These are phyloP conservation scores for Ramphastos sulfuratus DNA, from an alignment of 2,113 vertebrate species.

Conservation along the genomic window DNA sequence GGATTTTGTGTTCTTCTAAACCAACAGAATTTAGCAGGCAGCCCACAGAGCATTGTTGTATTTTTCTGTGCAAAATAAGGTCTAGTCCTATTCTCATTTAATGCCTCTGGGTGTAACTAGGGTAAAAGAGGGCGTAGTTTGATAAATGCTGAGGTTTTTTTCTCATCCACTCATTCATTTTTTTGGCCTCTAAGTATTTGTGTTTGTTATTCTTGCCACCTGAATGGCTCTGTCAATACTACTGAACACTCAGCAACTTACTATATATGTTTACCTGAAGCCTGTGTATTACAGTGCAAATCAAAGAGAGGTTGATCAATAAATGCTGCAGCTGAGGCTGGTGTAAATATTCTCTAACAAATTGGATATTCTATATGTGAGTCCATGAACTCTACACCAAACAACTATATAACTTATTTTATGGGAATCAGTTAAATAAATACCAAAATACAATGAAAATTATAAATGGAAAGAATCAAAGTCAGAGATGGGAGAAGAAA, in stretches of 20 bases:
- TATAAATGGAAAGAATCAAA: not conserved
- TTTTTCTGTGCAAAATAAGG: not conserved
- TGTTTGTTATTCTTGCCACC: not conserved
- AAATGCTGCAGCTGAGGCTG: not conserved
- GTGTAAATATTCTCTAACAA: not conserved
- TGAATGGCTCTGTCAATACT: not conserved
- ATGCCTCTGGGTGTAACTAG: not conserved
- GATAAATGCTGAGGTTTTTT: not conserved
- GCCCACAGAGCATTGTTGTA: not conserved
- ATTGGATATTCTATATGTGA: not conserved
- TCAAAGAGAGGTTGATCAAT: not conserved
- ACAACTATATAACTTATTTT: not conserved
- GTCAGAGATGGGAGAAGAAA: not conserved
- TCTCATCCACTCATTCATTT: not conserved
- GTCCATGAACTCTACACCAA: not conserved
- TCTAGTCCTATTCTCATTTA: not conserved
- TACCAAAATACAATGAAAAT: not conserved
- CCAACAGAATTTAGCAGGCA: not conserved
- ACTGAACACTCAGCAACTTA: not conserved
- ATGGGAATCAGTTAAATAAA: not conserved
- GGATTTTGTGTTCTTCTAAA: not conserved
- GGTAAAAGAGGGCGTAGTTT: not conserved
- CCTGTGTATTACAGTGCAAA: not conserved
- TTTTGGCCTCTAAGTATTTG: not conserved
- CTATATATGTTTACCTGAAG: not conserved